A percentile compares a stretch with the other conserved stretches of the same genome.
Evolutionary conservation across 2,888 invertebrate species (phyloP).

Genomic region (Acanthosepion esculentum): DNA sequence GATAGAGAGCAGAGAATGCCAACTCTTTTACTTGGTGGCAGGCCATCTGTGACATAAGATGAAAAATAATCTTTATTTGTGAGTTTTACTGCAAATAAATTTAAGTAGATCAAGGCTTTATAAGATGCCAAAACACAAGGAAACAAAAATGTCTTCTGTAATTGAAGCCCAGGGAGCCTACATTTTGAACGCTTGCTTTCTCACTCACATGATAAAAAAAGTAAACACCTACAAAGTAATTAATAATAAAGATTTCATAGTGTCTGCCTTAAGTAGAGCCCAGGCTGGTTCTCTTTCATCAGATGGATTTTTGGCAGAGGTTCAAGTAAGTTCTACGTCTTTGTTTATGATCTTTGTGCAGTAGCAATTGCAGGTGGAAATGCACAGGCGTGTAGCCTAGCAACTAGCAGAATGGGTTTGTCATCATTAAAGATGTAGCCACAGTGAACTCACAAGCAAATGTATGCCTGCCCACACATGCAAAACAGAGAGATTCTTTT

Average conservation of each 20-base stretch:
- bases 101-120: neutral
- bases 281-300: neutral
- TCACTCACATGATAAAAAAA: neutral
- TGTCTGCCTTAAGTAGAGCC: neutral
- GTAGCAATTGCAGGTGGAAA: neutral
- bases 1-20: too few species aligned
- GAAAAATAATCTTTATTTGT: neutral
- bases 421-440: too few species aligned
- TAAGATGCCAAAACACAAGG: neutral
- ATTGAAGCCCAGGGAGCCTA: neutral
- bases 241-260: neutral
- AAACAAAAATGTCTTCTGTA: neutral
- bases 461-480: too few species aligned
- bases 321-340: neutral
- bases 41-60: neutral
- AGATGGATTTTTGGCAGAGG: neutral
- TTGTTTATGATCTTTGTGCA: neutral
- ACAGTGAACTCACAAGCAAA: too few species aligned
- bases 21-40: neutral
- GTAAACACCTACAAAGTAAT: neutral
- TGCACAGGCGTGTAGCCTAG: neutral
- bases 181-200: neutral
- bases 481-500: too few species aligned
- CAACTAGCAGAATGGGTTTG: neutral
- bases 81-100: neutral